Percentiles rank a stretch among this genome's conserved stretches.
These are phyloP conservation scores for Metalampra italica DNA, from an alignment of 2,888 invertebrate species.

Conservation along the genomic window DNA sequence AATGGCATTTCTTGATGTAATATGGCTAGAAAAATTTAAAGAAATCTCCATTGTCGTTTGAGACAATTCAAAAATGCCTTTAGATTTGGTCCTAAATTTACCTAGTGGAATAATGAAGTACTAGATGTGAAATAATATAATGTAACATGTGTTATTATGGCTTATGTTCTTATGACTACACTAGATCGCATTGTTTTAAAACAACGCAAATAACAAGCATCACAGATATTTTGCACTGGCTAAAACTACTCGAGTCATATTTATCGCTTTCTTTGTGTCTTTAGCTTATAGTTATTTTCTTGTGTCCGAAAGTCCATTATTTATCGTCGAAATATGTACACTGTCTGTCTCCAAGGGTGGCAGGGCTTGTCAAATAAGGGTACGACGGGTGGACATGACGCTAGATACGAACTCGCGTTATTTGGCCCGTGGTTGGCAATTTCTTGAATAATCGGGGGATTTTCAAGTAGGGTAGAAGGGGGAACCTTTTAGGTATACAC, in stretches of 20 bases:
- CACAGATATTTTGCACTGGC: background rate
- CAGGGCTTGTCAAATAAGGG: slow-evolving; percentile 28
- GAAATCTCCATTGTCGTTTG: too few species aligned
- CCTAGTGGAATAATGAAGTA: too few species aligned
- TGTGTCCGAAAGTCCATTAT: background rate
- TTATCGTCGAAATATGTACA: slow-evolving; percentile 27
- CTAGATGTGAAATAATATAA: too few species aligned
- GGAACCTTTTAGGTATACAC: background rate
- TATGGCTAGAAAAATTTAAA: too few species aligned
- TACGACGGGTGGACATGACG: slow-evolving; percentile 33
- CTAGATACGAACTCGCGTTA: slow-evolving; percentile 36
- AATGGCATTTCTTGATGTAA: too few species aligned
- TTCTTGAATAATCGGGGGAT: slow-evolving; percentile 54
- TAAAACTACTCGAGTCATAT: background rate
- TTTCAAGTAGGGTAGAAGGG: slow-evolving; percentile 29
- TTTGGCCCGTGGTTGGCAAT: slow-evolving; percentile 47
- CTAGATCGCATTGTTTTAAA: too few species aligned
- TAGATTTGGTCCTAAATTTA: too few species aligned
- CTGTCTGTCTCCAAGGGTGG: slow-evolving; percentile 27
- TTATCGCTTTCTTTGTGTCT: background rate
- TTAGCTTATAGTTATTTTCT: background rate
- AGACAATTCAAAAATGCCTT: too few species aligned
- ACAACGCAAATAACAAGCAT: too few species aligned
- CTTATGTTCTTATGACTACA: too few species aligned
- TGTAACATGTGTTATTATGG: too few species aligned